Base-by-base conservation (phyloP, 2,888 invertebrate species). In the Trissoscelio sp. region DNA sequence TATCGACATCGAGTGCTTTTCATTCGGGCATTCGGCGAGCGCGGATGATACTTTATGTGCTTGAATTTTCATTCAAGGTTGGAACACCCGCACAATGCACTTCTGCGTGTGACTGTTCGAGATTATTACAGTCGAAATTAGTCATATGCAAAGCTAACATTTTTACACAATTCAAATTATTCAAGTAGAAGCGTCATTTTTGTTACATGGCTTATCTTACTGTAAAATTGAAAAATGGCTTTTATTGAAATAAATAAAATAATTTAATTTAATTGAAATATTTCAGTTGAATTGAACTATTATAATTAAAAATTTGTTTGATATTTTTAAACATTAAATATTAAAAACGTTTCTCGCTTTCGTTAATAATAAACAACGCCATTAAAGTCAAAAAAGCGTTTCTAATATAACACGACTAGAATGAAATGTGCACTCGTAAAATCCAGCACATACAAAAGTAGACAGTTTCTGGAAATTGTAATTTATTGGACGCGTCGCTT, bases 1-100 rank as follows among this genome's bases (percentile, higher is more conserved):
- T 46, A 66, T 51, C 66, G 66, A 66, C 31, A 66, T 51, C 66
- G 66, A 66, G 39, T 37, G 24, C 64, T 34, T 64, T 66, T 67
- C 28, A 39, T 66, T 51, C 39, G 39, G 22, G n/a, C 18, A 42
- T 37, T 44, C 42, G 22, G 22, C 39, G 16, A n/a, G n/a, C 18
- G 66, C 53, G 9, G 37, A 66, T 51, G 37, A 66, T 66, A 42
- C 39, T 66, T 53, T 66, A 53, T 14, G 66, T 14, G 39, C 42
- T 42, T 42, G 20, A 55, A 67, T 44, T 55, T 67, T 22, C 42
- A 67, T 53, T 67, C 16, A 67, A 67, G 31, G 28, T 42, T 67
- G 34, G 31, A 53, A 67, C 42, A 42, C 12, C 24, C 24, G 37
- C 3, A 39, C 37, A 48, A 64, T 14, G 11, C 34, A 18, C 4